These are phyloP conservation scores for Marasmarcha lunaedactyla DNA, from an alignment of 2,888 invertebrate species.

Conservation along the genomic window DNA sequence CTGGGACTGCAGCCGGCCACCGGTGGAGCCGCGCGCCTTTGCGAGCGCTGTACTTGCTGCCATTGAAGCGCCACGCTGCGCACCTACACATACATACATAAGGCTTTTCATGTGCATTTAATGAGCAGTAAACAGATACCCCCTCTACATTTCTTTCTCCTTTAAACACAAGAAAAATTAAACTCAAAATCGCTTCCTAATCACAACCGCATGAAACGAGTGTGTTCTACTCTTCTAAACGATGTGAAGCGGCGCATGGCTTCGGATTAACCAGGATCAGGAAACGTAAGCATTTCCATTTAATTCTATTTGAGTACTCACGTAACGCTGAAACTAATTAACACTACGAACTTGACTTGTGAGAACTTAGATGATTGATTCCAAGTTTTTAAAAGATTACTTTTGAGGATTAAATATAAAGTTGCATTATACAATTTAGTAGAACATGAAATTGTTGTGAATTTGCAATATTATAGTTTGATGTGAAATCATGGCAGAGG, in stretches of 20 bases:
- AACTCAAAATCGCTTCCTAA: conserved; percentile 13
- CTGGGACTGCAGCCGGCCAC: conserved; percentile 35
- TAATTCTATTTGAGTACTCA: conserved; percentile 17
- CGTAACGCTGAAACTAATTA: conserved; percentile 31
- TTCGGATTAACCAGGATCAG: conserved; percentile 56
- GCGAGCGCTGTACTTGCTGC: conserved; percentile 59
- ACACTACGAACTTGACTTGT: conserved; percentile 46
- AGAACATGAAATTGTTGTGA: no score
- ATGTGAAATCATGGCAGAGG: no score
- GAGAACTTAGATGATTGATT: conserved; percentile 17
- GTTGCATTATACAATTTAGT: no score
- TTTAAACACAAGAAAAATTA: not conserved
- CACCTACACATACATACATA: conserved; percentile 1
- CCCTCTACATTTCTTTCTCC: conserved; percentile 5
- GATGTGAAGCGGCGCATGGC: conserved; percentile 46
- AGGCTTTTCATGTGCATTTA: conserved; percentile 44
- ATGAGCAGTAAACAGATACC: conserved; percentile 23
- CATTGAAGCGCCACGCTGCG: conserved; percentile 29
- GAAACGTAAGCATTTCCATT: conserved; percentile 44
- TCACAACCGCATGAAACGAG: conserved; percentile 21
- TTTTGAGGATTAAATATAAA: no score
- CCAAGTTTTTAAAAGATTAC: no score
- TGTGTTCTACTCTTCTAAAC: conserved; percentile 5
- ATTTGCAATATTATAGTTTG: no score
- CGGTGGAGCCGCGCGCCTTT: conserved; percentile 22